A percentile compares a stretch with the other conserved stretches of the same genome.
phyloP scores from a whole-genome alignment of 2,113 vertebrate genomes.

The Ophiodon elongatus region DNA sequence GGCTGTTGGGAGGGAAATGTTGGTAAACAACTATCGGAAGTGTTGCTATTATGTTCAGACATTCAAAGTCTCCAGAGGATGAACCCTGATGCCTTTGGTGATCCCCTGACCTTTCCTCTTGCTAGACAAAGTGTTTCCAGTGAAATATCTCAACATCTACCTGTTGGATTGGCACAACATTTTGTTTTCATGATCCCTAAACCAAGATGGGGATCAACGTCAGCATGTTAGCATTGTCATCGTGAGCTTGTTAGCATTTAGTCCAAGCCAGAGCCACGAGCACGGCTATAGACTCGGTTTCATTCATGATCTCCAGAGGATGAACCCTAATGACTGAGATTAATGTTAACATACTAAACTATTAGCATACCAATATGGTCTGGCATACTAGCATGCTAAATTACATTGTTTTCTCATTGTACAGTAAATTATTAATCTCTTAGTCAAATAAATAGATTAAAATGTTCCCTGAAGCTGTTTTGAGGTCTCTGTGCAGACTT shows the following conservation, averaged over 20 bases:
- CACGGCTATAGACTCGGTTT: neutral
- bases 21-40: neutral
- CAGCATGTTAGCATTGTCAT: neutral
- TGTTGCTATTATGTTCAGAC: neutral
- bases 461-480: conserved; percentile 12
- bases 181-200: neutral
- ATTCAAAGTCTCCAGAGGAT: neutral
- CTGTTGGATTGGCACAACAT: neutral
- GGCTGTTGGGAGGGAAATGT: neutral
- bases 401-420: neutral
- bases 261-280: no score
- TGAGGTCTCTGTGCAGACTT: neutral
- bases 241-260: no score
- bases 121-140: no score
- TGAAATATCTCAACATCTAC: no score
- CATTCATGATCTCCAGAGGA: neutral
- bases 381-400: neutral
- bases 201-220: neutral
- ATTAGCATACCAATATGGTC: neutral
- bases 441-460: conserved; percentile 14
- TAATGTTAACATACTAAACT: neutral
- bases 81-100: no score
- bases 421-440: neutral
- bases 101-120: no score
- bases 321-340: neutral